Base-by-base conservation (phyloP, 2,888 invertebrate genomes). In the Macrophya annulata region DNA sequence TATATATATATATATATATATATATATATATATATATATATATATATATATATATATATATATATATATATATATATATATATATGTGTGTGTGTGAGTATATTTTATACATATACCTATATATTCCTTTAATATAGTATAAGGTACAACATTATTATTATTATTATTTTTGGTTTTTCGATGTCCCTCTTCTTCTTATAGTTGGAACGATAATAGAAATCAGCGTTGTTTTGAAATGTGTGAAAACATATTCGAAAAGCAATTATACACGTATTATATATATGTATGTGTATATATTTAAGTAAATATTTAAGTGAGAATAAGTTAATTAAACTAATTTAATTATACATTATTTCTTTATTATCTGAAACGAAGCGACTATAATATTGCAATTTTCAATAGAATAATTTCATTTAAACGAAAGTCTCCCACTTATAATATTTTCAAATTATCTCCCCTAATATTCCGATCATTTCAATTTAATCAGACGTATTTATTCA, bases 61-160 rank as follows among this genome's bases (percentile, higher is more conserved):
- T n/a, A n/a, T n/a, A n/a, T n/a, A n/a, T n/a, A n/a, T n/a, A n/a
- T n/a, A n/a, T n/a, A n/a, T n/a, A n/a, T n/a, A n/a, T n/a, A n/a
- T n/a, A n/a, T n/a, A n/a, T n/a, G n/a, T n/a, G n/a, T n/a, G n/a
- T n/a, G n/a, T n/a, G n/a, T n/a, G n/a, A n/a, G n/a, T n/a, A n/a
- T n/a, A n/a, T n/a, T n/a, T n/a, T n/a, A n/a, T n/a, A n/a, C n/a
- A n/a, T n/a, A n/a, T n/a, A n/a, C n/a, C n/a, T 43, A 25, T 25
- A 62, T 62, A 62, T 62, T 62, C 12, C 51, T 62, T 62, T 25
- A 62, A 62, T 62, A 62, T 62, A 62, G n/a, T 62, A 62, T 62
- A 21, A 62, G 62, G 62, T 62, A 62, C 62, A 25, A 62, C 21
- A 25, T 25, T 62, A 12, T 62, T 62, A 10, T 62, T n/a, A n/a